These are phyloP conservation scores for Nannobrachium achirus DNA, from an alignment of 2,113 vertebrate genomes.

Conservation along the genomic window DNA sequence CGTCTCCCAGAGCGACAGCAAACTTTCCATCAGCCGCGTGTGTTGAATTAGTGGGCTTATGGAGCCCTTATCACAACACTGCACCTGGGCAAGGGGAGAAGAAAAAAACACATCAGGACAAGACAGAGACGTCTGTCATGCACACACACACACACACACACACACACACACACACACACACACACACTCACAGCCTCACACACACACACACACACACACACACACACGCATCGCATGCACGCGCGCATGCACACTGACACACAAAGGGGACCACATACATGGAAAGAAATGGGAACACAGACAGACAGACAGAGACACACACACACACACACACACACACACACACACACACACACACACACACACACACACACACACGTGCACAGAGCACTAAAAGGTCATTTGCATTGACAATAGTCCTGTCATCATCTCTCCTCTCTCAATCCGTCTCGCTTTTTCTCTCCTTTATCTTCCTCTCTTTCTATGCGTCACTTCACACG, in stretches of 20 bases:
- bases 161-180: not conserved
- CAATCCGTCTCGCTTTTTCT: slow-evolving; percentile 46
- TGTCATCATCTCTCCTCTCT: slow-evolving; percentile 51
- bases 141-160: not conserved
- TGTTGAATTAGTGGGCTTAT: slow-evolving; percentile 59
- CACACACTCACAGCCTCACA: not conserved
- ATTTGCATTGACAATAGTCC: slow-evolving; percentile 34
- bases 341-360: too few species aligned
- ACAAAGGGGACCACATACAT: not conserved
- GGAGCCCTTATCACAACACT: slow-evolving; percentile 65
- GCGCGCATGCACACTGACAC: slow-evolving; percentile 16
- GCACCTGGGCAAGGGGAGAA: slow-evolving; percentile 63
- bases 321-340: too few species aligned
- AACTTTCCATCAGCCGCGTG: slow-evolving; percentile 32
- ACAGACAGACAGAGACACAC: not conserved
- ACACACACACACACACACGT: not conserved
- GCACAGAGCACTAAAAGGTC: slow-evolving; percentile 64
- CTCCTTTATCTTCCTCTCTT: slow-evolving; percentile 3
- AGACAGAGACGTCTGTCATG: slow-evolving; percentile 63
- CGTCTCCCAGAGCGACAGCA: slow-evolving; percentile 53
- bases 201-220: slow-evolving; percentile 6
- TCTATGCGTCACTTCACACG: slow-evolving; percentile 5
- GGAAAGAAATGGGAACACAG: slow-evolving; percentile 4
- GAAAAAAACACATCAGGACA: slow-evolving; percentile 43
- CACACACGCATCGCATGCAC: slow-evolving; percentile 1